Conservation (phyloP, 2,113 vertebrate species). For the Lipophrys pholis region DNA sequence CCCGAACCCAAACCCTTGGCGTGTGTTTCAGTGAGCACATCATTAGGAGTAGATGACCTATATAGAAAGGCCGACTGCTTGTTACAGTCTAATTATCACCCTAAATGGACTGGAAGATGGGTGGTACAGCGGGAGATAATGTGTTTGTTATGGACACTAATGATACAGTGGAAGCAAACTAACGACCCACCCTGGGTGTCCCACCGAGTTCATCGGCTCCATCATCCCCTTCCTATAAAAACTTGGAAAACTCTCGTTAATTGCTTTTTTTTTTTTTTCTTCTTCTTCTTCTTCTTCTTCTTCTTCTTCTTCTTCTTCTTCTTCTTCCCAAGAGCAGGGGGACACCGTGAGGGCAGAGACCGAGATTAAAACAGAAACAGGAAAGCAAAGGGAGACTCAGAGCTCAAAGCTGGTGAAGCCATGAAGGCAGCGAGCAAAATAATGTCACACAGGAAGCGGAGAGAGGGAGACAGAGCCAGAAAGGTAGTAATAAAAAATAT, state of each 20-base stretch:
- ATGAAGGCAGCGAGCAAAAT: background rate
- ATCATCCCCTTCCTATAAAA: conserved; percentile 32
- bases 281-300: too few relatives aligned
- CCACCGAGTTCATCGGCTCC: conserved; percentile 43
- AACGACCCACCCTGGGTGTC: conserved; percentile 66
- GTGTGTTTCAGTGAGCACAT: conserved; percentile 39
- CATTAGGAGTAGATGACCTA: conserved; percentile 68
- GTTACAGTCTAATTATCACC: conserved; percentile 77
- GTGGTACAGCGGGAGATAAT: conserved; percentile 68
- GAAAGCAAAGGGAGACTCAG: background rate
- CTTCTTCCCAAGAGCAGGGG: background rate
- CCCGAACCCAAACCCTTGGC: conserved; percentile 22
- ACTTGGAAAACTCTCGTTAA: conserved; percentile 24
- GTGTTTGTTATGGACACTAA: conserved; percentile 79
- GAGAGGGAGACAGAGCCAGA: background rate
- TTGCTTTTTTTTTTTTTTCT: background rate
- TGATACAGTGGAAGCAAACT: conserved; percentile 65
- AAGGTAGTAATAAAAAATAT: conserved; percentile 14
- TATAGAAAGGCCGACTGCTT: conserved; percentile 63
- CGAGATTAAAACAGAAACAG: background rate
- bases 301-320: too few relatives aligned
- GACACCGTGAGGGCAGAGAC: background rate
- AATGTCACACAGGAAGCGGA: background rate
- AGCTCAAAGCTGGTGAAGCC: background rate
- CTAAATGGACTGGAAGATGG: conserved; percentile 68